Evolutionary conservation across 2,113 vertebrate species (phyloP).

Genomic region (Eolophus roseicapilla): DNA sequence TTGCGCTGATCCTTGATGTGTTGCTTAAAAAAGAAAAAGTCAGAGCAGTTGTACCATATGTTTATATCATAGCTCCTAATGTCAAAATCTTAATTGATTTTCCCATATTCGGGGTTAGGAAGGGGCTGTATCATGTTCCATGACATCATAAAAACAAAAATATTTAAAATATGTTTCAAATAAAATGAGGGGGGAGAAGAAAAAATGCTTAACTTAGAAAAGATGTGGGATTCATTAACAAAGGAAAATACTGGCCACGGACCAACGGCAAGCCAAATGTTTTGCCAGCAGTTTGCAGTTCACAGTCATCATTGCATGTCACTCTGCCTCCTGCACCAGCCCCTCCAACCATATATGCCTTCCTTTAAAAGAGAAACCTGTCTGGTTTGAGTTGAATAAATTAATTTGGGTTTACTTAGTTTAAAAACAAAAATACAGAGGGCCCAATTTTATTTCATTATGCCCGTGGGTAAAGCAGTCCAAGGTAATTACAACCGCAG

Average conservation of each 20-base stretch:
- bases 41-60: constrained; percentile 40
- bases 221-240: constrained; percentile 82
- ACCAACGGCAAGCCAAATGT: constrained; percentile 73
- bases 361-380: constrained; percentile 69
- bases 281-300: constrained; percentile 76
- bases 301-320: constrained; percentile 56
- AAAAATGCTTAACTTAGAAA: constrained; percentile 80
- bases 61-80: constrained; percentile 62
- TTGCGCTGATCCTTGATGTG: background rate
- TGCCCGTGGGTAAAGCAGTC: constrained; percentile 54
- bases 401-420: constrained; percentile 68
- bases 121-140: constrained; percentile 72
- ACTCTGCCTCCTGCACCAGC: constrained; percentile 25
- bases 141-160: constrained; percentile 76
- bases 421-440: constrained; percentile 63
- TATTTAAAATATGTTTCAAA: constrained; percentile 83
- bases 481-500: constrained; percentile 46
- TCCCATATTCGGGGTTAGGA: constrained; percentile 64
- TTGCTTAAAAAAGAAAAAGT: constrained; percentile 5
- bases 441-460: constrained; percentile 64
- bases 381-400: constrained; percentile 59
- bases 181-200: constrained; percentile 64
- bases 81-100: constrained; percentile 73
- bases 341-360: constrained; percentile 20
- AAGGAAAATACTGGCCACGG: constrained; percentile 76